phyloP scores from a whole-genome alignment of 1,140 invertebrate genomes.

The Nephotettix cincticeps region DNA sequence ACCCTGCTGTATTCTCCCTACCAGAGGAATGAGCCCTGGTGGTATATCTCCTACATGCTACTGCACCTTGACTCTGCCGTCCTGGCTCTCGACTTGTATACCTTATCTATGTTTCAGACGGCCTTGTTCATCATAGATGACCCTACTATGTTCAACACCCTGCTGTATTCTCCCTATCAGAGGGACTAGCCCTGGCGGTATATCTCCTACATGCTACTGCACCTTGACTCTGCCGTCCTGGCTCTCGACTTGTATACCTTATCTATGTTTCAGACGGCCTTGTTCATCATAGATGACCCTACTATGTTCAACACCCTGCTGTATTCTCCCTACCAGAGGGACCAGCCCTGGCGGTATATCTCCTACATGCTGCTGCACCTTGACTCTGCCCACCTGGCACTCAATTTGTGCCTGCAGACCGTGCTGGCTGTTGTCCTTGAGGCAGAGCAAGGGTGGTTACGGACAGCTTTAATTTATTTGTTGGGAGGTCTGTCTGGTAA shows the following conservation, averaged over 20 bases:
- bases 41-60: too few relatives aligned
- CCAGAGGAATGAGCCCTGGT: too few relatives aligned
- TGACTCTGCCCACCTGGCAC: conserved; percentile 59
- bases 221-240: conserved; percentile 66
- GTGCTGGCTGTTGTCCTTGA: conserved; percentile 72
- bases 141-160: conserved; percentile 48
- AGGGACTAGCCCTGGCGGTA: conserved; percentile 74
- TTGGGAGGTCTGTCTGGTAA: conserved; percentile 61
- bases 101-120: background rate
- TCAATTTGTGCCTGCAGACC: conserved; percentile 66
- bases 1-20: too few relatives aligned
- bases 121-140: background rate
- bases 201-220: conserved; percentile 80
- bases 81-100: too few relatives aligned
- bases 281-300: background rate
- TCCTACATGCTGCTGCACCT: conserved; percentile 85
- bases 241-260: conserved; percentile 54
- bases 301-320: conserved; percentile 52
- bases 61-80: too few relatives aligned
- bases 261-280: background rate
- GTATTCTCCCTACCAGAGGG: conserved; percentile 65
- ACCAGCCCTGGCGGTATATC: conserved; percentile 74
- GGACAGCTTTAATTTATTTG: conserved; percentile 68
- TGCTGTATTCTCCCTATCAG: conserved; percentile 65
- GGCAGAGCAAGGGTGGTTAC: conserved; percentile 78